Conservation (phyloP, 1,140 invertebrate species). For the Sarcophaga peregrina region DNA sequence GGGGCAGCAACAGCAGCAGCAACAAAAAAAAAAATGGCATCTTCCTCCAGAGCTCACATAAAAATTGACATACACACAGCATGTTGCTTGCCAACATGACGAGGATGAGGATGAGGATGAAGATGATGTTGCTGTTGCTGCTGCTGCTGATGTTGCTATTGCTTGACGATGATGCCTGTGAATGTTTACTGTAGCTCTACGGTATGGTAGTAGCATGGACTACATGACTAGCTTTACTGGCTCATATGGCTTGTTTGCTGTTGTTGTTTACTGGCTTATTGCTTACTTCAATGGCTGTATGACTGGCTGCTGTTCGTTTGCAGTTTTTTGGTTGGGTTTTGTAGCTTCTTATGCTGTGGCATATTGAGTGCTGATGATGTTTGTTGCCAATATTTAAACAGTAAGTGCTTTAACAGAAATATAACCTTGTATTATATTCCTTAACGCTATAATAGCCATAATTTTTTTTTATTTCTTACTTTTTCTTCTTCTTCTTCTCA, state of each 20-base stretch:
- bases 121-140: conserved; percentile 6
- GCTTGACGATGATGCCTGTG: neutral
- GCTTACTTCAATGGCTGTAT: neutral
- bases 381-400: conserved; percentile 39
- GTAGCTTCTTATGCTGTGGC: conserved; percentile 5
- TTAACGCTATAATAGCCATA: neutral
- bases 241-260: neutral
- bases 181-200: neutral
- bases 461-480: conserved; percentile 8
- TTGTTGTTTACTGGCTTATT: neutral
- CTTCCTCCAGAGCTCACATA: conserved; percentile 34
- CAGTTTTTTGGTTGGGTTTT: conserved; percentile 35
- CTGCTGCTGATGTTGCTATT: conserved; percentile 10
- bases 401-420: conserved; percentile 40
- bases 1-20: neutral
- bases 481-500: neutral
- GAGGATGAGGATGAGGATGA: no score
- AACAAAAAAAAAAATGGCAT: neutral
- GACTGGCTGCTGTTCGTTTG: neutral
- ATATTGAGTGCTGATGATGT: conserved; percentile 42
- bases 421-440: conserved; percentile 31
- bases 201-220: no score
- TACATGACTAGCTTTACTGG: neutral
- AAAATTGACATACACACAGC: conserved; percentile 41
- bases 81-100: conserved; percentile 21